Base-by-base conservation (phyloP, 64 coral and sea anemone genomes). In the Platygyra sinensis region DNA sequence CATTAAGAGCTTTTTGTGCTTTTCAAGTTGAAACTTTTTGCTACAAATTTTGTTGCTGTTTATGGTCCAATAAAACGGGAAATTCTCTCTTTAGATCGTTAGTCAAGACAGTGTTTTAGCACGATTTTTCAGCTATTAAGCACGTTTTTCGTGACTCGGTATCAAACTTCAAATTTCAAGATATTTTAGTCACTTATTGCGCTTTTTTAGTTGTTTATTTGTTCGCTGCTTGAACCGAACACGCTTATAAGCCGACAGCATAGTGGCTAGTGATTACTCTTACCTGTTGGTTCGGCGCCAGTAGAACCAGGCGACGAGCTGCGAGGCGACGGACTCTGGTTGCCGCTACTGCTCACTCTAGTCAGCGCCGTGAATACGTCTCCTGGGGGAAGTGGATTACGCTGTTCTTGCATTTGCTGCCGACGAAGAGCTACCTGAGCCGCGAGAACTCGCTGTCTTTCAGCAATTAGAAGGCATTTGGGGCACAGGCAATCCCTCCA, bases 401-500 rank as follows among this genome's bases (percentile, higher is more conserved):
- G 73, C 8, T 96, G 91, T 57, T 99, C 97, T 25, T 99, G 97
- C 97, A 99, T 99, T 72, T 99, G 97, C 20, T 99, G 97, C 71
- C 97, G 93, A 60, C 97, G 87, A 60, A 99, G 83, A 0, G 97
- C 97, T 20, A 99, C 97, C 75, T 99, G 97, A 10, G 97, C 97
- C 18, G 97, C 97, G 4, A 99, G 83, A 71, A 99, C 97, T 69
- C 97, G 62, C 73, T 99, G 97, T 67, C 97, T 73, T 32, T 99
- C 97, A 17, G 97, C 97, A 88, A 99, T 99, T 10, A 99, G 52
- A 60, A 99, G 86, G 67, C 97, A 99, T 50, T 99, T 99, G 2
- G 94, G 97, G 72, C 97, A 99, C 13, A 99, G 52, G 46, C 97
- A 99, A 32, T 99, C 97, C 30, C 97, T 91, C 97, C 97, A 99